Percentiles rank a stretch among this genome's conserved stretches.
These are phyloP conservation scores for Chirona hameri DNA, from an alignment of 2,888 invertebrate species.

Conservation along the genomic window DNA sequence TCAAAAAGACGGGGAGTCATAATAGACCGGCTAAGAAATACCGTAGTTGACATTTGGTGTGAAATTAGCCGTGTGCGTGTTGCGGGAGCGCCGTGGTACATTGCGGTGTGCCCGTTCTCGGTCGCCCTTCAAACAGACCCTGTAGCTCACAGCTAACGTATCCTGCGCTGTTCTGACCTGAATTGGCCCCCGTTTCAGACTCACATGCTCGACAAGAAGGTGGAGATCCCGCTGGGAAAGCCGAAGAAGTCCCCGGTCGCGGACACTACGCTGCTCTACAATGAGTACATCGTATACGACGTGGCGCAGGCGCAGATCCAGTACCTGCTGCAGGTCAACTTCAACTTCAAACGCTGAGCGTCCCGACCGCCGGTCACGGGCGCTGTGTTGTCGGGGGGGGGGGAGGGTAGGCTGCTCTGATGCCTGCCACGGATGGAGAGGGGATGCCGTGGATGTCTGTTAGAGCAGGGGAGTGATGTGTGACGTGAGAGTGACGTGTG, in stretches of 20 bases:
- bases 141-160: constrained; percentile 26
- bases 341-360: constrained; percentile 63
- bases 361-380: background rate
- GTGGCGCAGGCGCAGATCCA: constrained; percentile 87
- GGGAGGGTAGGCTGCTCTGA: too few relatives aligned
- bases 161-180: background rate
- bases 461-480: too few relatives aligned
- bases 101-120: constrained; percentile 33
- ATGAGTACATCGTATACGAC: constrained; percentile 96
- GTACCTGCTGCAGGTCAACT: constrained; percentile 81
- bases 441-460: too few relatives aligned
- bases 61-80: too few relatives aligned
- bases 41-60: too few relatives aligned
- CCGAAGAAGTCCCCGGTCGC: constrained; percentile 48
- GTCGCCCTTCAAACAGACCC: too few relatives aligned
- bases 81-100: constrained; percentile 25
- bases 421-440: too few relatives aligned
- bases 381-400: background rate
- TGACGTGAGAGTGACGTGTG: too few relatives aligned
- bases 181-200: background rate
- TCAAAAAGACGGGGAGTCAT: too few relatives aligned
- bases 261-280: constrained; percentile 69
- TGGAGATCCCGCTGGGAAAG: constrained; percentile 73
- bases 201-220: constrained; percentile 40
- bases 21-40: too few relatives aligned